Conservation (phyloP, 2,888 invertebrate genomes). For the Himalopsyche kuldschensis region DNA sequence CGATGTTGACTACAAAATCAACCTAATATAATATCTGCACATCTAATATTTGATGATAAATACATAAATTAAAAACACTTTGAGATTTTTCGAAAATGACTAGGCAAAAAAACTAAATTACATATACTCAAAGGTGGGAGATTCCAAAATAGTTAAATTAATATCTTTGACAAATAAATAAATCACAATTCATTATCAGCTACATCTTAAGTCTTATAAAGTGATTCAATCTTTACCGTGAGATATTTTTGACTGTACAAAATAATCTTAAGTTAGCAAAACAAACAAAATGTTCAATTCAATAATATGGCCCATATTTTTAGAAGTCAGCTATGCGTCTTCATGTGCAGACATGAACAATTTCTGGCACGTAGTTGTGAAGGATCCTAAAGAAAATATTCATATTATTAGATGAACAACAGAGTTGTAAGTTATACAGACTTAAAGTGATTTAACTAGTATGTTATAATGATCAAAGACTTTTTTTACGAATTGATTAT, state of each 20-base stretch:
- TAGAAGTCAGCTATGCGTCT: slow-evolving; percentile 50
- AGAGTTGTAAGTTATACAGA: background rate
- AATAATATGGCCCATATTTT: background rate
- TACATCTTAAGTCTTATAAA: background rate
- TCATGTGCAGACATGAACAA: slow-evolving; percentile 78
- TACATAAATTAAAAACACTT: background rate
- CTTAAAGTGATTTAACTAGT: background rate
- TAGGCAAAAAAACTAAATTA: background rate
- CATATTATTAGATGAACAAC: slow-evolving; percentile 8
- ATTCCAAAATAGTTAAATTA: background rate
- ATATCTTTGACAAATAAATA: background rate
- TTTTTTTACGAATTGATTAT: too few relatives aligned
- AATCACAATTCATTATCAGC: background rate
- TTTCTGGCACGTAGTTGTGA: slow-evolving; percentile 69
- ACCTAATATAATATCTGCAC: too few relatives aligned
- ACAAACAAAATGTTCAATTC: background rate
- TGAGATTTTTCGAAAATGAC: background rate
- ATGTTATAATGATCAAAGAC: too few relatives aligned
- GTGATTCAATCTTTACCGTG: background rate
- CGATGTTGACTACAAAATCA: too few relatives aligned
- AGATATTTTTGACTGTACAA: background rate
- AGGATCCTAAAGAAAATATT: slow-evolving; percentile 58
- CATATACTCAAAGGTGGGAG: background rate
- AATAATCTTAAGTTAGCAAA: background rate
- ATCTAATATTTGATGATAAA: background rate